Base-by-base conservation (phyloP, 1,140 invertebrate genomes). In the Armadillidium nasatum region DNA sequence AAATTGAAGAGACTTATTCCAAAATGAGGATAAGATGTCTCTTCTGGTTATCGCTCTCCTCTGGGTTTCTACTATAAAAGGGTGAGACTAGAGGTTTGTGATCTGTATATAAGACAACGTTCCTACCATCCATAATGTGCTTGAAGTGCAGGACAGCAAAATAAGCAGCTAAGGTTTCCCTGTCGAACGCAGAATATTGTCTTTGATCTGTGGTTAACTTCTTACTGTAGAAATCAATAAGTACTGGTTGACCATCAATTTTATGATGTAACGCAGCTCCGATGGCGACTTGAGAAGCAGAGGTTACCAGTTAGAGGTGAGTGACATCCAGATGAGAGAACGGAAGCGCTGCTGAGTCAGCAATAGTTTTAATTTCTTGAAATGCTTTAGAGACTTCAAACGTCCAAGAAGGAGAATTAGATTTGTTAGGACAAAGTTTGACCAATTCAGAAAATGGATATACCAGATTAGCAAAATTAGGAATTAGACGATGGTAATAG, bases 111-210 rank as follows among this genome's bases (percentile, higher is more conserved):
- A 78, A 11, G 3, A 22, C 11, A 3, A 78, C 22, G 0, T 43
- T 13, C 43, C 72, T 33, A 19, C 77, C 76, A 9, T 78, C 15
- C 9, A 78, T 15, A 11, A 78, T 4, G 45, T 72, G 45, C 7
- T 71, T 72, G 19, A 78, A 78, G 11, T 79, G 77, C 19, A 67
- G 23, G n/a, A 78, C 60, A 4, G 77, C 33, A 4, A 79, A 71
- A 71, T 77, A 78, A 7, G 76, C 68, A 4, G 77, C 77, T 22
- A 78, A 66, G 21, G 78, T 10, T 78, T 78, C 76, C 1, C 77
- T 44, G 60, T 78, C 74, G 45, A 84, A 87, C 2, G 84, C 81
- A 11, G 82, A 82, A 67, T 86, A 85, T 43, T 84, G 83, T 22
- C 75, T 54, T 80, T 87, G 81, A 0, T 82, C 71, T 21, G 79